phyloP scores from a whole-genome alignment of 2,113 vertebrate species.

The Stigmatopora argus region DNA sequence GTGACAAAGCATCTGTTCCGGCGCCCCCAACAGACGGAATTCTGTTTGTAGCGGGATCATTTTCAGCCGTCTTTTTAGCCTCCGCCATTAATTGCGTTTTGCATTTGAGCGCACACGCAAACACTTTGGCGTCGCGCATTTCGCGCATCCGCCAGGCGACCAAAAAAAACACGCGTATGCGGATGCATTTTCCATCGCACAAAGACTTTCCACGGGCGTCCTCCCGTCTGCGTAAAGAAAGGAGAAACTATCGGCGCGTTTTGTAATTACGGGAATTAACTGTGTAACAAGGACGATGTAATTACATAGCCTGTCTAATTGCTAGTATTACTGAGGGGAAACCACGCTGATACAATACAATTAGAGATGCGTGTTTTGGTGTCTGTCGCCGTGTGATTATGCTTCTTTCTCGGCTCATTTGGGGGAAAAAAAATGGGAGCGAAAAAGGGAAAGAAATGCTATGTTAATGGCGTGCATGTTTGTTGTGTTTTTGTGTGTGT shows the following conservation, averaged over 20 bases:
- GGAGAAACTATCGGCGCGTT: conserved; percentile 72
- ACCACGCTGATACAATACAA: conserved; percentile 67
- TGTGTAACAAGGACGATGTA: conserved; percentile 77
- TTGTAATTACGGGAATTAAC: conserved; percentile 88
- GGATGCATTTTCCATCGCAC: conserved; percentile 17
- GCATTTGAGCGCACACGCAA: conserved; percentile 14
- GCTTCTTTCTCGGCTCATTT: conserved; percentile 32
- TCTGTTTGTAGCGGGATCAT: conserved; percentile 23
- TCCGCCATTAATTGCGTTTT: conserved; percentile 26
- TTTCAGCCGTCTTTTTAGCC: conserved; percentile 22
- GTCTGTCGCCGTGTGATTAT: conserved; percentile 14
- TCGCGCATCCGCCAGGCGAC: conserved; percentile 1
- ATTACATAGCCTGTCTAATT: conserved; percentile 81
- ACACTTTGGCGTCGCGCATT: not conserved
- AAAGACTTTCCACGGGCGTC: conserved; percentile 12
- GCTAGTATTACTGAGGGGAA: conserved; percentile 80
- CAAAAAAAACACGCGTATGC: conserved; percentile 25
- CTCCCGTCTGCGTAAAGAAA: conserved; percentile 37
- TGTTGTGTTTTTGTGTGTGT: not conserved
- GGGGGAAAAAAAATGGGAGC: conserved; percentile 11
- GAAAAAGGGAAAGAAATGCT: conserved; percentile 12
- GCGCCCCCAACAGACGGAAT: conserved; percentile 18
- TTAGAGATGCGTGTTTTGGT: conserved; percentile 44
- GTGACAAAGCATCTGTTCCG: conserved; percentile 9
- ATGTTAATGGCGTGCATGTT: conserved; percentile 16